Conservation (phyloP, 2,888 invertebrate species). For the Oxyscelio sp. region DNA sequence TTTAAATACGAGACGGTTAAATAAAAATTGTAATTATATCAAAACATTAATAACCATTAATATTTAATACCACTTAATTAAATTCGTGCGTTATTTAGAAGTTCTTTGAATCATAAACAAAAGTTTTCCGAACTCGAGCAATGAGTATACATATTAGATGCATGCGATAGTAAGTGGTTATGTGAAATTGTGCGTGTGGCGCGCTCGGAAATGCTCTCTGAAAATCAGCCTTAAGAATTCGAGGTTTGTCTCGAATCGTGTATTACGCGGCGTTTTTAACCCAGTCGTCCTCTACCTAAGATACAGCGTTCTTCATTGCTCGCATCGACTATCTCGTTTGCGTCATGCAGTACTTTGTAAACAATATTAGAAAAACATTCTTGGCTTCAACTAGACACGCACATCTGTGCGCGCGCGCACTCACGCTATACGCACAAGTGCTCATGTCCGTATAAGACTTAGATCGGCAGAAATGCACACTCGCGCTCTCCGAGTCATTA, state of each 20-base stretch:
- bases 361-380: slow-evolving; percentile 78
- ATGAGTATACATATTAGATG: too few species aligned
- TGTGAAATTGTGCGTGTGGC: too few species aligned
- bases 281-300: slow-evolving; percentile 85
- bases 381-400: slow-evolving; percentile 65
- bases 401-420: slow-evolving; percentile 23
- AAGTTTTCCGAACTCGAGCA: too few species aligned
- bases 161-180: too few species aligned
- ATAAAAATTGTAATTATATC: too few species aligned
- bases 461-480: slow-evolving; percentile 36
- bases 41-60: too few species aligned
- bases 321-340: slow-evolving; percentile 71
- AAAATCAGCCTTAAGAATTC: too few species aligned
- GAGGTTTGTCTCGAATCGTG: slow-evolving; percentile 62
- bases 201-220: too few species aligned
- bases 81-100: too few species aligned
- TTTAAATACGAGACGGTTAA: too few species aligned
- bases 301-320: slow-evolving; percentile 81
- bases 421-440: slow-evolving; percentile 17
- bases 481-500: slow-evolving; percentile 37
- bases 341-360: slow-evolving; percentile 75
- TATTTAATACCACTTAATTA: too few species aligned
- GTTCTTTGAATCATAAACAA: too few species aligned
- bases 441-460: slow-evolving; percentile 15
- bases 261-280: slow-evolving; percentile 80